Evolutionary conservation across 2,797 vertebrate genomes (phyloP), one percentile per base, ranked within the genome.

Genomic region (Pipistrellus pipistrellus): DNA sequence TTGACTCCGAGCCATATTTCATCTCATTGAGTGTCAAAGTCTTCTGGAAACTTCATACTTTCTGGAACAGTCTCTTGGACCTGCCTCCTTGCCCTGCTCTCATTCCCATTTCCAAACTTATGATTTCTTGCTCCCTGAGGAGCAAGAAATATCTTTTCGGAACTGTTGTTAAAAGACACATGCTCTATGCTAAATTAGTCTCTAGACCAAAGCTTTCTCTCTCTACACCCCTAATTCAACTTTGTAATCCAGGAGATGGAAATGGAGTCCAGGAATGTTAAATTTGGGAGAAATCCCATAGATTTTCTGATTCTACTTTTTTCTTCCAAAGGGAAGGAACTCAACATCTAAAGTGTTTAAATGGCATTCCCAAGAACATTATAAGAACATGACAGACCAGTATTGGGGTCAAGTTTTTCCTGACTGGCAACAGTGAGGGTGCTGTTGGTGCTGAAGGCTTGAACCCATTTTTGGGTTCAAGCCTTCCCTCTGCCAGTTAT

Each of bases 51-150:
- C 44, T 18, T 41, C 27, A 78, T 1, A 32, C 25, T 92, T 90
- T 85, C 53, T 95, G 83, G 48, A 92, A 88, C 44, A 64, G 30
- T 90, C 72, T 69, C 38, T 30, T 48, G 20, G 78, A 88, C 55
- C n/a, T 51, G 59, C 25, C 44, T 69, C 51, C 59, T 84, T 35
- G 20, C 83, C 30, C 48, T 86, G 44, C 44, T 90, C 75, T 68
- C 35, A 51, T 87, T 88, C 69, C 14, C 5, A 41, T 76, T 55
- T 69, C 71, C 57, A 93, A 25, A 82, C 23, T 64, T 81, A 77
- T 1, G 66, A 73, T 57, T 35, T 86, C 71, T 92, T 87, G 30
- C n/a, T 92, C 69, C 23, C 38, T 57, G 38, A 72, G 62, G 71
- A 82, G 23, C 55, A 93, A 77, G 72, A 82, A 72, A 7, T 38